Percentiles rank a stretch among this genome's conserved stretches.
Conservation (phyloP, 2,888 invertebrate species). For the Nudaria mundana region DNA sequence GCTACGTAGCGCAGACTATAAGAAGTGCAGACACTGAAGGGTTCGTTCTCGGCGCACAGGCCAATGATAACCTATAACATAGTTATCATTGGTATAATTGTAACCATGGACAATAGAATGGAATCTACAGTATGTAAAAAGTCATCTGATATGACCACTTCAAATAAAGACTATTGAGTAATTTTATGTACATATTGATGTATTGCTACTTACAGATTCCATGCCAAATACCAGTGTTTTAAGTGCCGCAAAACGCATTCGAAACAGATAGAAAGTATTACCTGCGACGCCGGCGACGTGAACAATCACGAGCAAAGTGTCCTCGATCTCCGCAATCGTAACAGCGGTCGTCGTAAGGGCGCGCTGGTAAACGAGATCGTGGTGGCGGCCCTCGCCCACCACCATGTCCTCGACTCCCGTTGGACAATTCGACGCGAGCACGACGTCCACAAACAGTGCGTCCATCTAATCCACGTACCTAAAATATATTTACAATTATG, state of each 20-base stretch:
- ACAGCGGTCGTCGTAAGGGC: conserved; percentile 95
- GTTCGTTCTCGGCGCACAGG: conserved; percentile 80
- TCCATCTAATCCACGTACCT: conserved; percentile 85
- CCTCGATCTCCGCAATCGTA: conserved; percentile 97
- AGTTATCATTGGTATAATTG: conserved; percentile 81
- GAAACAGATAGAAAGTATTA: conserved; percentile 32
- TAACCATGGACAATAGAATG: conserved; percentile 60
- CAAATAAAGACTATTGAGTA: neutral
- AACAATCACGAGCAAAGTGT: conserved; percentile 96
- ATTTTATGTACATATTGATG: neutral
- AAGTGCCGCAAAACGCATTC: conserved; percentile 14
- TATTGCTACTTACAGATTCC: conserved; percentile 50
- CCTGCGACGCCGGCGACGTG: conserved; percentile 85
- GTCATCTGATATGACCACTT: neutral
- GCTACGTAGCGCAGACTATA: conserved; percentile 81
- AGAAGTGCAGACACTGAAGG: conserved; percentile 80
- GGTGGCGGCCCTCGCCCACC: conserved; percentile 82
- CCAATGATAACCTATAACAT: conserved; percentile 82
- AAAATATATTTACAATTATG: conserved; percentile 1
- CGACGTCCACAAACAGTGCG: conserved; percentile 93
- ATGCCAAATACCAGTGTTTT: conserved; percentile 27
- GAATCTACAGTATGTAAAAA: conserved; percentile 50
- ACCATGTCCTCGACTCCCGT: conserved; percentile 86
- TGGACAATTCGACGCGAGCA: conserved; percentile 95
- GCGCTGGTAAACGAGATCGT: conserved; percentile 84